Evolutionary conservation across 1,140 invertebrate species (phyloP).

Genomic region (Bombus soroeensis): DNA sequence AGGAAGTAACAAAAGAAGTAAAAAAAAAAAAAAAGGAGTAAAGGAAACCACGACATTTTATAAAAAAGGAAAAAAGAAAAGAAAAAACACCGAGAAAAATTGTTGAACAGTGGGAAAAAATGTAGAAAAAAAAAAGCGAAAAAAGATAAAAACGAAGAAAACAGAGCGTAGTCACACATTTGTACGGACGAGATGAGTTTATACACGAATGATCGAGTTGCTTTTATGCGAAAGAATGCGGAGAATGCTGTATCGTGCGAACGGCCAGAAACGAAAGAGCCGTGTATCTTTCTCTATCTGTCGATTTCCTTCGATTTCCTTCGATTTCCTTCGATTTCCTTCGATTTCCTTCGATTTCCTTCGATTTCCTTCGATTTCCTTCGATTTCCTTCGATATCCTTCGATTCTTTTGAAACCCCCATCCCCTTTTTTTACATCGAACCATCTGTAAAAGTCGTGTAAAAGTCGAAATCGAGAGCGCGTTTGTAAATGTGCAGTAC

Average conservation of each 20-base stretch:
- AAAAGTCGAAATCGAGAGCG: not conserved
- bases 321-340: conserved; percentile 25
- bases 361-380: conserved; percentile 25
- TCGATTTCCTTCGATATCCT: conserved; percentile 23
- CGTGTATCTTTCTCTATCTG: not conserved
- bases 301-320: conserved; percentile 14
- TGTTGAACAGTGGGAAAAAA: not conserved
- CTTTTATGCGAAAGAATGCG: conserved; percentile 1
- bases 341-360: conserved; percentile 25
- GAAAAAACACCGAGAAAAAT: not conserved
- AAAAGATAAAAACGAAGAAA: not conserved
- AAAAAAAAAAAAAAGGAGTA: too few relatives aligned
- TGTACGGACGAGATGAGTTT: conserved; percentile 17
- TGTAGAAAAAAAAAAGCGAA: not conserved
- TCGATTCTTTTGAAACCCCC: not conserved
- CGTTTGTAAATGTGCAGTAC: too few relatives aligned
- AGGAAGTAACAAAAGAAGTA: not conserved
- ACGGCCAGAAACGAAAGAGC: not conserved
- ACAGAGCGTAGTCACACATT: not conserved
- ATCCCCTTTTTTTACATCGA: not conserved
- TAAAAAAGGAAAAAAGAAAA: conserved; percentile 15
- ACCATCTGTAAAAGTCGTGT: not conserved
- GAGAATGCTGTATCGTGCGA: conserved; percentile 6
- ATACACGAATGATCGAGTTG: conserved; percentile 5
- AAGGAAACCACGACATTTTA: conserved; percentile 3